A percentile compares a stretch with the other conserved stretches of the same genome.
Evolutionary conservation across 2,888 invertebrate genomes (phyloP).

Genomic region (Meteorus cinctellus): DNA sequence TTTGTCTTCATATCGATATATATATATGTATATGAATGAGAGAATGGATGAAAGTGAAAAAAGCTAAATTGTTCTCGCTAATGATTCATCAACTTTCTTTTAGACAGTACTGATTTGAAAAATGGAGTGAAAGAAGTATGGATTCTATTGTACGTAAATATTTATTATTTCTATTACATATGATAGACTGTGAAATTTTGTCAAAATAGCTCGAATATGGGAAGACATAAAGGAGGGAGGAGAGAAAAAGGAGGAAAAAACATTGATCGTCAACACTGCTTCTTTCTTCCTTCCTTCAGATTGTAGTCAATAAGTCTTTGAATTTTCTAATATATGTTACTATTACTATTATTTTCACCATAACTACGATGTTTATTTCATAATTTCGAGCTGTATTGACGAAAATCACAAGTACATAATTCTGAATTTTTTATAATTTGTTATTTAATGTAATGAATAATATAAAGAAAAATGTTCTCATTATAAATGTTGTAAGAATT

Average conservation of each 20-base stretch:
- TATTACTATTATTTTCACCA: neutral
- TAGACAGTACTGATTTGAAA: constrained; percentile 64
- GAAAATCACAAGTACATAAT: constrained; percentile 56
- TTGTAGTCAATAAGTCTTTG: constrained; percentile 6
- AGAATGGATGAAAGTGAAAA: neutral
- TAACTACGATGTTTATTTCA: constrained; percentile 1
- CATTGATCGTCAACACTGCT: neutral
- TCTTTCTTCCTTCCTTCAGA: neutral
- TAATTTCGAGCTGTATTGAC: constrained; percentile 28
- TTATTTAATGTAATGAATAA: constrained; percentile 72
- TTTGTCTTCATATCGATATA: neutral
- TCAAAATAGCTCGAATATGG: constrained; percentile 52
- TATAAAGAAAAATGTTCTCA: constrained; percentile 67
- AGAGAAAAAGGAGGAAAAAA: neutral
- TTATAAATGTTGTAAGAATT: constrained; percentile 69
- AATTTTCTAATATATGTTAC: neutral
- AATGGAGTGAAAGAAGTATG: constrained; percentile 27
- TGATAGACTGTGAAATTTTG: constrained; percentile 53
- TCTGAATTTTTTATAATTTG: constrained; percentile 71
- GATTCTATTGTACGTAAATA: constrained; percentile 58
- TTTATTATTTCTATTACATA: constrained; percentile 69
- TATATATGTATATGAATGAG: neutral
- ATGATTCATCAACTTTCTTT: constrained; percentile 59
- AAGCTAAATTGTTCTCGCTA: neutral
- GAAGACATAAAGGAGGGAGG: neutral